Base-by-base conservation (phyloP, 2,888 invertebrate genomes). In the Phyllotreta cruciferae region DNA sequence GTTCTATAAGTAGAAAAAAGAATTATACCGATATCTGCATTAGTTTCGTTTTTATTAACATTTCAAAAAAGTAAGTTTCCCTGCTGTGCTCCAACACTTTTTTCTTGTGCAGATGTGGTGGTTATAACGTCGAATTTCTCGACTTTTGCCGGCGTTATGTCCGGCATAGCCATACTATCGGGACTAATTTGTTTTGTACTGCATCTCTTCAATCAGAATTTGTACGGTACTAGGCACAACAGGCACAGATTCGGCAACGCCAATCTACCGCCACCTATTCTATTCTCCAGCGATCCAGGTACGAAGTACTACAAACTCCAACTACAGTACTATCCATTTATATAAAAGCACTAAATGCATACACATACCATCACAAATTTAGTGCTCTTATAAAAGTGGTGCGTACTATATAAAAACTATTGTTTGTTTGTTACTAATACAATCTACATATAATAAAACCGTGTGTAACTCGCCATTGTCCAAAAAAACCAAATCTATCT, bases 161-260 rank as follows among this genome's bases (percentile, higher is more conserved):
- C 92, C 71, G 94, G 94, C 69, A 90, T 94, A 79, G 91, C 93
- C 73, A 88, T 94, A 77, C 85, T 94, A 76, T 92, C 91, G 39
- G 94, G 91, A 54, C 86, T 94, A 73, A 90, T 94, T 76, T 94
- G 94, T 83, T 91, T 94, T 86, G 94, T 94, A 74, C 84, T 94
- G 75, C 92, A 92, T 79, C 85, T 94, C 74, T 94, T 94, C 83
- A 90, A 90, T 72, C 84, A 86, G 75, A 85, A 85, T 69, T 80
- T 86, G 63, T 86, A 85, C 75, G 81, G 83, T 66, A 70, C 73
- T 35, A 71, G 73, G 11, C 72, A 72, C 54, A 83, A 86, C 70
- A 83, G 89, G 71, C 91, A 91, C 76, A 86, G 91, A 71, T 91
- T 91, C 77, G 93, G 91, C 64, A 92, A 93, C 82, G 93, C 93